These are phyloP conservation scores for Indicator indicator DNA, from an alignment of 2,113 vertebrate species.

Conservation along the genomic window DNA sequence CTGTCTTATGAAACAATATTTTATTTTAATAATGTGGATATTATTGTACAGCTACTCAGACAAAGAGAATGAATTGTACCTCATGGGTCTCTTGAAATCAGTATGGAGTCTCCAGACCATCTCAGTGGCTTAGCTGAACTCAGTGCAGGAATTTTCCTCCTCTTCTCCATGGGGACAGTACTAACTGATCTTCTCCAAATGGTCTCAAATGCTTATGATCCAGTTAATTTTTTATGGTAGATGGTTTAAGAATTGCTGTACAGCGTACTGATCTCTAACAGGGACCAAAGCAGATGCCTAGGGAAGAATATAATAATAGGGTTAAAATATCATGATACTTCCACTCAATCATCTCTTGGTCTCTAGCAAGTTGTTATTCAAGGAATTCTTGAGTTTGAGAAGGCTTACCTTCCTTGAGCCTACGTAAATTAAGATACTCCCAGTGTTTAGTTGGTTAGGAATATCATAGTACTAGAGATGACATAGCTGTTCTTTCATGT, in stretches of 20 bases:
- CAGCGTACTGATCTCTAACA: not conserved
- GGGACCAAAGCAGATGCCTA: constrained; percentile 18
- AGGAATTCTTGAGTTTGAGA: not conserved
- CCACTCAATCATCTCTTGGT: not conserved
- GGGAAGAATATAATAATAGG: not conserved
- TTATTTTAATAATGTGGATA: constrained; percentile 55
- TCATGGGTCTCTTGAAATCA: constrained; percentile 44
- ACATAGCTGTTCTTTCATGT: not conserved
- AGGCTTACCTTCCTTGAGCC: not conserved
- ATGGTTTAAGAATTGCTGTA: not conserved
- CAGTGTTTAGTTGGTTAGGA: not conserved
- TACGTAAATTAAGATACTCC: not conserved
- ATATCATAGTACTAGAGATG: not conserved
- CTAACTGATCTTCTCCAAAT: constrained; percentile 11
- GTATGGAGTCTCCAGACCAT: constrained; percentile 38
- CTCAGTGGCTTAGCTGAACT: constrained; percentile 18
- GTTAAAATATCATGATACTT: not conserved
- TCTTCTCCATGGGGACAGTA: not conserved
- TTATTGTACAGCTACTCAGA: constrained; percentile 46
- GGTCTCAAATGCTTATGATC: not conserved
- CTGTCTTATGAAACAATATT: constrained; percentile 49
- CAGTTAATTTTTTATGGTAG: not conserved
- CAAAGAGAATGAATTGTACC: constrained; percentile 39
- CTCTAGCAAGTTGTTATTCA: not conserved
- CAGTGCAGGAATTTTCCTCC: not conserved